phyloP scores from a whole-genome alignment of 2,113 vertebrate genomes.

The Genyomyrus donnyi region DNA sequence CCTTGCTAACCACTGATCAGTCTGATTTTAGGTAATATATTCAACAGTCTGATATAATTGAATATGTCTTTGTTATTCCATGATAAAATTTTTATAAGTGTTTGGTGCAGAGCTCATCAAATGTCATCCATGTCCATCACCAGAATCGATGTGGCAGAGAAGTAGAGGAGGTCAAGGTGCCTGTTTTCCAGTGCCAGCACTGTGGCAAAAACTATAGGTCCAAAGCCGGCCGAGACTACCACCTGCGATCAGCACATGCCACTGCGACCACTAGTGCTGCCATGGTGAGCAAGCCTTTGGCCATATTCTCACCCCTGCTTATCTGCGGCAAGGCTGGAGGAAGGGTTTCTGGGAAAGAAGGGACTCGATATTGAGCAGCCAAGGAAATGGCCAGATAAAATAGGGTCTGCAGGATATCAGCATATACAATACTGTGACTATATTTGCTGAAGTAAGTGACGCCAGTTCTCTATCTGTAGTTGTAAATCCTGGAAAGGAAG shows the following conservation, averaged over 20 bases:
- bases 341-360: not conserved
- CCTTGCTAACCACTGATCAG: not conserved
- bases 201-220: conserved; percentile 87
- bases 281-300: conserved; percentile 15
- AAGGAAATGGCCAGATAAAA: not conserved
- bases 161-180: conserved; percentile 69
- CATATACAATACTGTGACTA: not conserved
- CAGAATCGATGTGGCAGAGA: conserved; percentile 84
- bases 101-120: not conserved
- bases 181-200: conserved; percentile 77
- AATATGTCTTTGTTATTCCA: not conserved
- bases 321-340: not conserved
- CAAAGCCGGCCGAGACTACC: conserved; percentile 87
- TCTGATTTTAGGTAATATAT: not conserved
- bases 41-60: not conserved
- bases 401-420: not conserved
- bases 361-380: not conserved
- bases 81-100: not conserved
- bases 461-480: not conserved
- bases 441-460: not conserved
- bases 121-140: conserved; percentile 45
- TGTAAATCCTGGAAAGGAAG: not conserved
- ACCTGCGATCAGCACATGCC: conserved; percentile 78
- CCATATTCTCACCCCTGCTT: not conserved
- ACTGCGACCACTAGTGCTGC: conserved; percentile 38